These are phyloP conservation scores for Nycteola revayana DNA, from an alignment of 2,888 invertebrate genomes.

Conservation along the genomic window DNA sequence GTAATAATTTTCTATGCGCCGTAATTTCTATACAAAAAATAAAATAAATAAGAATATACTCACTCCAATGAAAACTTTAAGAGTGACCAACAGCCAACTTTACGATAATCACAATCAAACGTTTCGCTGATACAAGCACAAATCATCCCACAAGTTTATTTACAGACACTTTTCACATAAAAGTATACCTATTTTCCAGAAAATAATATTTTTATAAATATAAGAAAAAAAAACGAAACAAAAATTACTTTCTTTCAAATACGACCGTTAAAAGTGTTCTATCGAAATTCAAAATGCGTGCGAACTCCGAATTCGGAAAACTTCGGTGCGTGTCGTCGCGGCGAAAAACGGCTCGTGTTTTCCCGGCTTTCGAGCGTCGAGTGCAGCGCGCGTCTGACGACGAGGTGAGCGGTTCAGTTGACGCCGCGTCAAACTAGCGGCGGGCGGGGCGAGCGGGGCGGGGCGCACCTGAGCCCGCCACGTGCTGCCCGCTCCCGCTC, in stretches of 20 bases:
- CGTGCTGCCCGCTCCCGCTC: conserved; percentile 54
- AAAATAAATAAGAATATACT: conserved; percentile 46
- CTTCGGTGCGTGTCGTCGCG: conserved; percentile 62
- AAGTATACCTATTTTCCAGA: conserved; percentile 22
- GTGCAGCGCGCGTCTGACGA: conserved; percentile 74
- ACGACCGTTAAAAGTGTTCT: conserved; percentile 32
- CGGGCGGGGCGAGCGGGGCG: conserved; percentile 66
- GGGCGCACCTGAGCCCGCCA: conserved; percentile 74
- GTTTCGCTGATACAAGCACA: conserved; percentile 52
- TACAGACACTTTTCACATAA: conserved; percentile 31
- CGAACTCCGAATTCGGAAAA: conserved; percentile 59
- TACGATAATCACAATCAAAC: conserved; percentile 51
- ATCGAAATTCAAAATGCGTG: conserved; percentile 31
- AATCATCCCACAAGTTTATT: conserved; percentile 69
- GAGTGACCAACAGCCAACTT: conserved; percentile 44
- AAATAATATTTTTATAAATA: conserved; percentile 31
- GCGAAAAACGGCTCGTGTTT: conserved; percentile 77
- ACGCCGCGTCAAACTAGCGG: conserved; percentile 54
- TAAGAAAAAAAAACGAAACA: conserved; percentile 25
- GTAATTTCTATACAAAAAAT: conserved; percentile 12
- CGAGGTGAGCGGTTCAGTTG: conserved; percentile 64
- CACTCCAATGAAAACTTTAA: conserved; percentile 52
- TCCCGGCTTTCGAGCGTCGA: conserved; percentile 79
- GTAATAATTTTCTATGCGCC: conserved; percentile 44
- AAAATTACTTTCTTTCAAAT: conserved; percentile 35